Percentiles rank a stretch among this genome's conserved stretches.
Evolutionary conservation across 2,797 vertebrate species (phyloP).

Genomic region (Sebastes kiyomatsui): DNA sequence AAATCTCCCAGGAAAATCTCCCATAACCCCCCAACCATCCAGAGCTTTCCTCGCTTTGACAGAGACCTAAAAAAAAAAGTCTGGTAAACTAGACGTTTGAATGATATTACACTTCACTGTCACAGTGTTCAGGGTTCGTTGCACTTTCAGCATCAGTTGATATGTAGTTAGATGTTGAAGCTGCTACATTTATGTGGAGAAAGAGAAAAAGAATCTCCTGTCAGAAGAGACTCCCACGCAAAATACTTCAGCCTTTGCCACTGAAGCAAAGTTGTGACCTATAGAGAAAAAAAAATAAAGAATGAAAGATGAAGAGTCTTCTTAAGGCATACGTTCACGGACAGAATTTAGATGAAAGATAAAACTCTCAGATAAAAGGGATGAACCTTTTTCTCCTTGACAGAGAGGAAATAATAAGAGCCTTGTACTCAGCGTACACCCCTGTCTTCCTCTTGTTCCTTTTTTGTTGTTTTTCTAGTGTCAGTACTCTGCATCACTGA

Average conservation of each 20-base stretch:
- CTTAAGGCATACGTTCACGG: conserved; percentile 32
- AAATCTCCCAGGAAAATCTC: not conserved
- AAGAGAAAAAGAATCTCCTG: conserved; percentile 7
- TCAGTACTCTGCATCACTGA: conserved; percentile 30
- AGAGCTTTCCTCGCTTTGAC: not conserved
- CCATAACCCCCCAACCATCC: not conserved
- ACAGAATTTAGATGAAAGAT: conserved; percentile 63
- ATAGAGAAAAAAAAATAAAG: conserved; percentile 8
- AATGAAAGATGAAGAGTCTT: conserved; percentile 39
- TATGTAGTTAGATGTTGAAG: not conserved
- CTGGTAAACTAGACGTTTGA: not conserved
- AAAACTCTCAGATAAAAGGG: conserved; percentile 57
- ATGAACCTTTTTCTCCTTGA: conserved; percentile 18
- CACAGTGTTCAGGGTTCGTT: not conserved
- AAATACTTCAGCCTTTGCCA: conserved; percentile 17
- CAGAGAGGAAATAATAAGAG: conserved; percentile 26
- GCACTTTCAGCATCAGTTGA: not conserved
- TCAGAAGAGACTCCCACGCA: conserved; percentile 15
- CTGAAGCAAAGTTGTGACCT: conserved; percentile 39
- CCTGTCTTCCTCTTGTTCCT: conserved; percentile 7
- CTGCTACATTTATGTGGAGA: not conserved
- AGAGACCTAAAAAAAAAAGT: not conserved
- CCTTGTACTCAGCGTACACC: not conserved
- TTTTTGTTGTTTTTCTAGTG: conserved; percentile 34
- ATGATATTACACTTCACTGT: conserved; percentile 1